These are phyloP conservation scores for Acridotheres tristis DNA, from an alignment of 2,797 vertebrate genomes.

Conservation along the genomic window DNA sequence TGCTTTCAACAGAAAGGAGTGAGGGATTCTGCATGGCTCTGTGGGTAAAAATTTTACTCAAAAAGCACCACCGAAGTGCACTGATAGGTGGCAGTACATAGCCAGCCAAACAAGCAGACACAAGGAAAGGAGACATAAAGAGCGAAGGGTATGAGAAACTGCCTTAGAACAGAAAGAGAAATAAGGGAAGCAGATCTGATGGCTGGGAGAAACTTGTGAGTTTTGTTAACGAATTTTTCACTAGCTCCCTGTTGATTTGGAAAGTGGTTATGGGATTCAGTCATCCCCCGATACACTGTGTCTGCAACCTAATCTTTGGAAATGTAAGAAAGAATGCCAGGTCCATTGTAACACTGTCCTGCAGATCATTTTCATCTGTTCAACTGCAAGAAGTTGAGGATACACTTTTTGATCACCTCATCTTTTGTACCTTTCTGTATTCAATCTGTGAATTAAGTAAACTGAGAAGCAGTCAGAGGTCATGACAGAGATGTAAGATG, in stretches of 20 bases:
- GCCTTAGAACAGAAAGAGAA: neutral
- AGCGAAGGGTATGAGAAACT: neutral
- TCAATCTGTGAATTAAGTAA: neutral
- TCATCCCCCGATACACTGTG: neutral
- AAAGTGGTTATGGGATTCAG: neutral
- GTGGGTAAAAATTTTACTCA: rapidly evolving
- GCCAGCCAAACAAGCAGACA: neutral
- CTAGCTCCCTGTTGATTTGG: neutral
- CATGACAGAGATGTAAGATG: neutral
- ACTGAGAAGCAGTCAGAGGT: neutral
- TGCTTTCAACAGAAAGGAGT: neutral
- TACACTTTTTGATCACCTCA: neutral
- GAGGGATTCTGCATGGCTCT: neutral
- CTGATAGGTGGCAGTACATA: slow-evolving; percentile 16
- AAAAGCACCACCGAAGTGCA: neutral
- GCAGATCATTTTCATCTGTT: neutral
- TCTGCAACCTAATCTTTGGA: neutral
- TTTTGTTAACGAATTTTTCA: neutral
- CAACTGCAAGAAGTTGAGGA: neutral
- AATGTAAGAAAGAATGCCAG: neutral
- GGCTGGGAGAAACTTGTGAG: neutral
- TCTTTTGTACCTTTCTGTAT: neutral
- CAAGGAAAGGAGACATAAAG: rapidly evolving
- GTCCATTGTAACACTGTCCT: neutral
- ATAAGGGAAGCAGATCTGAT: neutral